phyloP scores from a whole-genome alignment of 2,888 invertebrate genomes.

The Cantharis nigra region DNA sequence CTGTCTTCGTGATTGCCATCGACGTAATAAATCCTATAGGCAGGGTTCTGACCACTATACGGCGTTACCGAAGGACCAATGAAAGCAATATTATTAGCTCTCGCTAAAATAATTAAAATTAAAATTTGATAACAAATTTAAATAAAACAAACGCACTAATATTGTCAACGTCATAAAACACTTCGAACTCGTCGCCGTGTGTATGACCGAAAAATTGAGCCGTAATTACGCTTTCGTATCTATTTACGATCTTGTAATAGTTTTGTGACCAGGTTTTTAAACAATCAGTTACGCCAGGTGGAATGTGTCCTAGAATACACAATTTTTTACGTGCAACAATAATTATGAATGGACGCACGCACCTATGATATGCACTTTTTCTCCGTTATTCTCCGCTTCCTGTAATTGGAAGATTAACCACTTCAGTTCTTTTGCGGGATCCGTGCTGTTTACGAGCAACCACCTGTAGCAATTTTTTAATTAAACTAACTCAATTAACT shows the following conservation, averaged over 20 bases:
- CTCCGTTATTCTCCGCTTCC: slow-evolving; percentile 87
- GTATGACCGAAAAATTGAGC: slow-evolving; percentile 94
- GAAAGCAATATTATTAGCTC: slow-evolving; percentile 86
- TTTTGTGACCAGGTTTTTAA: slow-evolving; percentile 94
- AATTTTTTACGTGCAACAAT: not conserved
- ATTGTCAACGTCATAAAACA: slow-evolving; percentile 85
- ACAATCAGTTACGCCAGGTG: slow-evolving; percentile 91
- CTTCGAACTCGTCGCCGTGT: slow-evolving; percentile 90
- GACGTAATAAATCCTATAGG: slow-evolving; percentile 92
- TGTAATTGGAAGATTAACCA: slow-evolving; percentile 94
- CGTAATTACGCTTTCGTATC: slow-evolving; percentile 85
- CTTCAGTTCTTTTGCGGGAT: slow-evolving; percentile 91
- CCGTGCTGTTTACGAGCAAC: slow-evolving; percentile 92
- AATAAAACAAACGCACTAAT: slow-evolving; percentile 61
- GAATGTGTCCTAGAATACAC: slow-evolving; percentile 75
- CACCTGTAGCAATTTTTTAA: slow-evolving; percentile 62
- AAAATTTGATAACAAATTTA: not conserved
- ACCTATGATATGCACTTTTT: slow-evolving; percentile 95
- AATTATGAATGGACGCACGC: not conserved
- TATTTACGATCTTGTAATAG: slow-evolving; percentile 83
- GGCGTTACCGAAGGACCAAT: slow-evolving; percentile 94
- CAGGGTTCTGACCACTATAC: slow-evolving; percentile 88
- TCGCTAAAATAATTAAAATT: slow-evolving; percentile 56
- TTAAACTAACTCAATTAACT: not conserved
- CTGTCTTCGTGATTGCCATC: slow-evolving; percentile 87